phyloP scores from a whole-genome alignment of 2,888 invertebrate species.

The Sialis fuliginosa region DNA sequence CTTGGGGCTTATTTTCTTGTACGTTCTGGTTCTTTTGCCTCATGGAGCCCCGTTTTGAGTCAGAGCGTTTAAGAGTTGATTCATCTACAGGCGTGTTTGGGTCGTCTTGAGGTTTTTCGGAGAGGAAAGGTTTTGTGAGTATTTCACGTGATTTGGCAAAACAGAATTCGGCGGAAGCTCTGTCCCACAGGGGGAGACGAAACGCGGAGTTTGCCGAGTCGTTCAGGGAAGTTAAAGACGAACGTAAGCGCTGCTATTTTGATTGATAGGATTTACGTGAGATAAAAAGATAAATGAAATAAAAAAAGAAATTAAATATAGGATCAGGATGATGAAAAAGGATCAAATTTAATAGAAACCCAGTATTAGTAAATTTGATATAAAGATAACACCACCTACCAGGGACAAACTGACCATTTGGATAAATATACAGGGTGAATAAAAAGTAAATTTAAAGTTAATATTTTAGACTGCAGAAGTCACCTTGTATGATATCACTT shows the following conservation, averaged over 20 bases:
- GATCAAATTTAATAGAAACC: too few relatives aligned
- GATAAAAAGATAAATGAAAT: too few relatives aligned
- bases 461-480: too few relatives aligned
- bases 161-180: slow-evolving; percentile 54
- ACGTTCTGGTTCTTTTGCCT: not conserved
- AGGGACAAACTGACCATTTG: too few relatives aligned
- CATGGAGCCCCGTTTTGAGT: not conserved
- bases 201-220: slow-evolving; percentile 24
- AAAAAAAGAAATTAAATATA: too few relatives aligned
- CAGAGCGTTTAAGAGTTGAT: slow-evolving; percentile 1
- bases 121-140: slow-evolving; percentile 34
- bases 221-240: slow-evolving; percentile 32
- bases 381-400: too few relatives aligned
- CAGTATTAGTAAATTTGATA: too few relatives aligned
- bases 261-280: slow-evolving; percentile 5
- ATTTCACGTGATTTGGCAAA: slow-evolving; percentile 54
- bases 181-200: slow-evolving; percentile 49
- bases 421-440: too few relatives aligned
- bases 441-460: too few relatives aligned
- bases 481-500: too few relatives aligned
- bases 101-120: slow-evolving; percentile 2
- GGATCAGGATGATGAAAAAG: too few relatives aligned
- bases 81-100: slow-evolving; percentile 2
- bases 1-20: not conserved
- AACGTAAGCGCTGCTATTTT: slow-evolving; percentile 27